Evolutionary conservation across 1,140 invertebrate genomes (phyloP).

Genomic region (Drosophila hydei): DNA sequence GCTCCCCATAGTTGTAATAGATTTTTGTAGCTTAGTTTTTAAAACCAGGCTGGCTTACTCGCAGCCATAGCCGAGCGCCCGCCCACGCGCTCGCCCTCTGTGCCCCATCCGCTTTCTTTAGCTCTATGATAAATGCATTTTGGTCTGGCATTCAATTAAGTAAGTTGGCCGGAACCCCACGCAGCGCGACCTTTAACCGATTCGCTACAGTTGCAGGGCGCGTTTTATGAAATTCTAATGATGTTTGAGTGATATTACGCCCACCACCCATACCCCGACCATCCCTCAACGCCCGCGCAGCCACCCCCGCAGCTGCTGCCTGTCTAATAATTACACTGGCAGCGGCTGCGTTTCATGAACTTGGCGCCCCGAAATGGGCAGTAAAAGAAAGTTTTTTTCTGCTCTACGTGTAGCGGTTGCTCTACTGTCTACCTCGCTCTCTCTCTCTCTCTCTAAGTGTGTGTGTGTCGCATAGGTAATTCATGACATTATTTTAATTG

Average conservation of each 20-base stretch:
- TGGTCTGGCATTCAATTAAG: conserved; percentile 67
- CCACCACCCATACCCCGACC: background rate
- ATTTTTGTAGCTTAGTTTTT: conserved; percentile 66
- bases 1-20: conserved; percentile 52
- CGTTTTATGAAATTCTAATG: conserved; percentile 73
- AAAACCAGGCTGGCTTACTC: conserved; percentile 43
- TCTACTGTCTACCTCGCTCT: background rate
- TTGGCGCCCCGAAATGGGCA: conserved; percentile 41
- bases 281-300: conserved; percentile 3
- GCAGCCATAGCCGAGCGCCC: background rate
- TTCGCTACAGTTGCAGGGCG: conserved; percentile 55
- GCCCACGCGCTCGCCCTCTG: background rate
- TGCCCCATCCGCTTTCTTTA: background rate
- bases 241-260: conserved; percentile 50
- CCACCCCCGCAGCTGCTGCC: conserved; percentile 10
- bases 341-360: conserved; percentile 65
- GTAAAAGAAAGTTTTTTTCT: conserved; percentile 63
- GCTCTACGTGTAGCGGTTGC: conserved; percentile 19
- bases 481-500: conserved; percentile 81
- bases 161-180: conserved; percentile 31
- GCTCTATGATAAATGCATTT: conserved; percentile 72
- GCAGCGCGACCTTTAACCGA: conserved; percentile 47
- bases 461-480: conserved; percentile 57
- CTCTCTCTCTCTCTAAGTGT: conserved; percentile 10
- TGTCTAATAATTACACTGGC: conserved; percentile 37